These are phyloP conservation scores for Drosophila anomelani DNA, from an alignment of 2,888 invertebrate genomes.

Conservation along the genomic window DNA sequence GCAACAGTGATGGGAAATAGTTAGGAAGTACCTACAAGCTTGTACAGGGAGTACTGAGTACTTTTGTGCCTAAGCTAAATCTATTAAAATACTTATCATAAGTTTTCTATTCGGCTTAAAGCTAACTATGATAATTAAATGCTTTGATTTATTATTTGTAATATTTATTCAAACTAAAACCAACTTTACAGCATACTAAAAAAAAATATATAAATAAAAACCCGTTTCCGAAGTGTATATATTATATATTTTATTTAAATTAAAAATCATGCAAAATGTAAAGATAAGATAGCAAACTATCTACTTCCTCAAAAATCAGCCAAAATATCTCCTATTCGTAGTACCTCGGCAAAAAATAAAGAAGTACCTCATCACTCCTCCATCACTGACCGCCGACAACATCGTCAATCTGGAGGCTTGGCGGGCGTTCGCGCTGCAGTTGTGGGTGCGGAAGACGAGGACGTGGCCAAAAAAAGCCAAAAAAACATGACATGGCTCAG, in stretches of 20 bases:
- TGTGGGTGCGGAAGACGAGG: conserved; percentile 51
- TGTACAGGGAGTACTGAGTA: not conserved
- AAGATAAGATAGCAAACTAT: not conserved
- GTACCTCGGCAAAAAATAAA: not conserved
- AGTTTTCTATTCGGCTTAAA: not conserved
- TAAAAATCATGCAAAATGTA: not conserved
- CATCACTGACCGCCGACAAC: conserved; percentile 16
- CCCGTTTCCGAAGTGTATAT: not conserved
- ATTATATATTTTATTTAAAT: not conserved
- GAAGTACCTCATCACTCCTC: not conserved
- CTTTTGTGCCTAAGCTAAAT: no score
- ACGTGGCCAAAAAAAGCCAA: conserved; percentile 36
- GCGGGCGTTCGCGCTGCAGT: conserved; percentile 30
- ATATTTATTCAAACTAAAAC: not conserved
- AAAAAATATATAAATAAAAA: not conserved
- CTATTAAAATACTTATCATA: not conserved
- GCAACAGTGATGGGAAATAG: conserved; percentile 9
- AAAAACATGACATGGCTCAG: conserved; percentile 31
- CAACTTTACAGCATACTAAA: no score
- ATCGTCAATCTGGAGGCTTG: conserved; percentile 46
- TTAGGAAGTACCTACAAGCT: not conserved
- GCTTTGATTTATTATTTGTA: not conserved
- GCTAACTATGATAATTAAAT: no score
- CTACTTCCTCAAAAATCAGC: not conserved
- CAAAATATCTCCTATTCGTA: not conserved